phyloP scores from a whole-genome alignment of 2,113 vertebrate genomes.

The Brachyistius frenatus region DNA sequence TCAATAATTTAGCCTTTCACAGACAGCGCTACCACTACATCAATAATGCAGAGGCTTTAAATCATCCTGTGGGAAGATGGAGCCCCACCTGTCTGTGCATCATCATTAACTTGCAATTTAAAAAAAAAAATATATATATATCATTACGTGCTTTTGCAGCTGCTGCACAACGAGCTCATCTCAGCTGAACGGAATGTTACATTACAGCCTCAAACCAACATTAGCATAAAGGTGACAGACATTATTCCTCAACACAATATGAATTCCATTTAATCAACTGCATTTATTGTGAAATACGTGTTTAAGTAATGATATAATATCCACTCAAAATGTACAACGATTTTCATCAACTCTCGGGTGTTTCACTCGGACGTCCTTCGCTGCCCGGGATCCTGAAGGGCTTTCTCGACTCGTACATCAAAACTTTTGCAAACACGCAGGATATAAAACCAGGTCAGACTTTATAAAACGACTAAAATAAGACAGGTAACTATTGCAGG shows the following conservation, averaged over 20 bases:
- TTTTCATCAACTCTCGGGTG: neutral
- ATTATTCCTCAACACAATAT: neutral
- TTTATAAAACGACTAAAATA: conserved; percentile 5
- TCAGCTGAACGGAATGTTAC: neutral
- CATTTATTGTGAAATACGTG: neutral
- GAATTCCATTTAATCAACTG: neutral
- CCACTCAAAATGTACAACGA: too few relatives aligned
- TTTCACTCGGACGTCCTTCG: conserved; percentile 4
- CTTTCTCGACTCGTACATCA: conserved; percentile 3
- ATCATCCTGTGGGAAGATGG: conserved; percentile 26
- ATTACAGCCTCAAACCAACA: neutral
- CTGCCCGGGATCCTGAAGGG: conserved; percentile 21
- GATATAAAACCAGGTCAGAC: neutral
- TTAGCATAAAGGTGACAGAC: too few relatives aligned
- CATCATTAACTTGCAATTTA: conserved; percentile 35
- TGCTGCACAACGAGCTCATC: conserved; percentile 5
- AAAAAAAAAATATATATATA: conserved; percentile 15
- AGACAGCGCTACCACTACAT: conserved; percentile 22
- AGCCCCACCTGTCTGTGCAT: conserved; percentile 37
- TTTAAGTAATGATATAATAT: too few relatives aligned
- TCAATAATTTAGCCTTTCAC: conserved; percentile 43
- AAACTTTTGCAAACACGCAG: conserved; percentile 1
- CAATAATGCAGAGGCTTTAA: conserved; percentile 42
- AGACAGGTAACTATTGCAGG: neutral
- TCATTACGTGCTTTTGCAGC: neutral